Evolutionary conservation across 2,113 vertebrate species (phyloP), one percentile per base, ranked within the genome.

Genomic region (Pogonocichla stellata): DNA sequence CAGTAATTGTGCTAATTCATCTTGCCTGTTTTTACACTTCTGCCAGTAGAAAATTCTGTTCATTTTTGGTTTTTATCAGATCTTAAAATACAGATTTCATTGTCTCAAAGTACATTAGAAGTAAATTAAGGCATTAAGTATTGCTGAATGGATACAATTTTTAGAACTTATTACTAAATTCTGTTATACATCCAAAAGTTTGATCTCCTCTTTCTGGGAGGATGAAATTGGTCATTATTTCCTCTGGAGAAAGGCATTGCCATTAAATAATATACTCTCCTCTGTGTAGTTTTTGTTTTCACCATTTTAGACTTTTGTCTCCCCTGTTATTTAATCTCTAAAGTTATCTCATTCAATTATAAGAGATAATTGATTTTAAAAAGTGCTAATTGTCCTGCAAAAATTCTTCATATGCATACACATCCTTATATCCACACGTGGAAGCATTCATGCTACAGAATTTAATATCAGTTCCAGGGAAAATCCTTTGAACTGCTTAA

Each of bases 121-220:
- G 23, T 81, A 88, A 93, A 83, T 96, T 60, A 95, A 86, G 23
- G 5, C 65, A 93, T 96, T 92, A 96, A 72, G 48, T 36, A 57
- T 40, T 67, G 65, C 40, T 86, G 86, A 93, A 79, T 86, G 25
- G 38, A 53, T 73, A 12, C 10, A 16, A 18, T 71, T 91, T 92
- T 74, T 38, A 60, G 65, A 84, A 80, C 18, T 80, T 74, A 34
- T 14, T 74, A 15, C 48, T 86, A 60, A 78, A 69, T 69, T 64
- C 31, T 51, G 23, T 60, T 79, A 42, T 5, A 19, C 28, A 72
- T 45, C n/a, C 45, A 53, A 40, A 92, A 92, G 57, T 91, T 85
- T 85, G 57, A 61, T 65, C n/a, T 5, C 20, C 58, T 48, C n/a
- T 89, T 92, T 93, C 64, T 2, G 2, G 22, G 28, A 67, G 56